A percentile compares a stretch with the other conserved stretches of the same genome.
phyloP scores from a whole-genome alignment of 1,140 invertebrate genomes.

The Drosophila prosaltans region DNA sequence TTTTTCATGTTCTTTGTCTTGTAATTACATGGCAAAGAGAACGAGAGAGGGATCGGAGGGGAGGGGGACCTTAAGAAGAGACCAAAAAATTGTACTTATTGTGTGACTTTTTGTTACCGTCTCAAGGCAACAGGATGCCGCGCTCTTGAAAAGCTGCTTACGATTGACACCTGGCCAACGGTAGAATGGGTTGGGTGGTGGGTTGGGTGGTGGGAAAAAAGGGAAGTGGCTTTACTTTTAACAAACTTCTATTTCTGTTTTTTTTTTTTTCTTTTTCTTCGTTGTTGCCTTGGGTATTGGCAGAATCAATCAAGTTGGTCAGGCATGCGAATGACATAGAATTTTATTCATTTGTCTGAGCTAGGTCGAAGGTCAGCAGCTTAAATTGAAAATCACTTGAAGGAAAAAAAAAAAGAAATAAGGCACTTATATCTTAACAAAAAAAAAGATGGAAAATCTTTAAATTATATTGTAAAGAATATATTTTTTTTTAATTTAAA shows the following conservation, averaged over 20 bases:
- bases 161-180: conserved; percentile 17
- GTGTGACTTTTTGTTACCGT: conserved; percentile 1
- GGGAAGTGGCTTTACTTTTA: conserved; percentile 7
- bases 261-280: neutral
- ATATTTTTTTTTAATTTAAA: neutral
- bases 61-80: neutral
- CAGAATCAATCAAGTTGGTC: conserved; percentile 17
- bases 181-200: no score
- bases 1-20: conserved; percentile 11
- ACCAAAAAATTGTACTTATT: conserved; percentile 9
- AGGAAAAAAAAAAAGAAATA: no score
- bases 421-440: no score
- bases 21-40: conserved; percentile 1
- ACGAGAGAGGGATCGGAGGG: neutral
- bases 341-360: conserved; percentile 18
- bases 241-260: neutral
- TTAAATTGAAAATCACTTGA: conserved; percentile 10
- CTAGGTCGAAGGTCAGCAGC: conserved; percentile 14
- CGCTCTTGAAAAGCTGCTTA: conserved; percentile 12
- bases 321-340: conserved; percentile 11
- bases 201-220: neutral
- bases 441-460: neutral
- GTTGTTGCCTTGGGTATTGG: conserved; percentile 3
- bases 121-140: conserved; percentile 12
- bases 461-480: neutral